These are phyloP conservation scores for Rhipidura dahli DNA, from an alignment of 2,113 vertebrate genomes.

Conservation along the genomic window DNA sequence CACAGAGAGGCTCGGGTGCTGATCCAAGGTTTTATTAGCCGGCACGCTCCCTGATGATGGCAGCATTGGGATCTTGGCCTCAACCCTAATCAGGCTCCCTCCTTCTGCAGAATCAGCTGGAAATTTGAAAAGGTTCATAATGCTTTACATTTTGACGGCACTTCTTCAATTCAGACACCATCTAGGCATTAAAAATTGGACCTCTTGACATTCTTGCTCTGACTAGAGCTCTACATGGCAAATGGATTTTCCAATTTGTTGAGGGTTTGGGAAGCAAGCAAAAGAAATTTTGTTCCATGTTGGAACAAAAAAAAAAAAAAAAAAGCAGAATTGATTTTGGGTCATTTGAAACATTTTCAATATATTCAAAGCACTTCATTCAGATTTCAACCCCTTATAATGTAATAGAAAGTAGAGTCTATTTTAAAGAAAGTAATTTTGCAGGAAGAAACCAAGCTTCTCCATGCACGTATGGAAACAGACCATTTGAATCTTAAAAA, in stretches of 20 bases:
- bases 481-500: conserved; percentile 26
- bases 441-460: conserved; percentile 43
- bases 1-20: not conserved
- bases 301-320: conserved; percentile 1
- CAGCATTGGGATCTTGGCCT: not conserved
- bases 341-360: conserved; percentile 32
- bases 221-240: not conserved
- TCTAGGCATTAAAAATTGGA: not conserved
- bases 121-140: not conserved
- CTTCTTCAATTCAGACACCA: not conserved
- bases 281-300: not conserved
- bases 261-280: conserved; percentile 35
- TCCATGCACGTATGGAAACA: conserved; percentile 15
- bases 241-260: conserved; percentile 50
- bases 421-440: conserved; percentile 59
- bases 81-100: not conserved
- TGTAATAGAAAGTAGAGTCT: conserved; percentile 45
- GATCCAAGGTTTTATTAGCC: not conserved
- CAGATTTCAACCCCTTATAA: conserved; percentile 41
- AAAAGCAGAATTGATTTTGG: not conserved
- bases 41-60: not conserved
- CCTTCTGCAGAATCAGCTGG: not conserved
- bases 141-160: not conserved
- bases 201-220: not conserved
- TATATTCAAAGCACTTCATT: conserved; percentile 60